Evolutionary conservation across 2,888 invertebrate genomes (phyloP), one percentile per base, ranked within the genome.

Genomic region (Doris montereyensis): DNA sequence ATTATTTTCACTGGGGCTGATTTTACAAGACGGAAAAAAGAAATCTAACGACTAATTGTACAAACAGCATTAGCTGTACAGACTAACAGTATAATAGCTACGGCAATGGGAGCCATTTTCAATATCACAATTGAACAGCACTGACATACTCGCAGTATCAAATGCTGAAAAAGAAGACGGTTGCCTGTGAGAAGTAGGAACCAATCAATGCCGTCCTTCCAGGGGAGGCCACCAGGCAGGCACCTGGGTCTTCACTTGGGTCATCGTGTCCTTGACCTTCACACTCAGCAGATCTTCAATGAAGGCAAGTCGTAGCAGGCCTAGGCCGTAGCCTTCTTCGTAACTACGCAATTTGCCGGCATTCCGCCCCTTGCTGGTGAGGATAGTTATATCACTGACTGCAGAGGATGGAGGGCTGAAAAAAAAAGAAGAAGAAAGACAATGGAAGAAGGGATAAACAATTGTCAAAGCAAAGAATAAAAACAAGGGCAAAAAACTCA

Each of bases 271-370:
- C 60, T 73, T 81, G 28, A 77, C 78, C 34, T 71, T 79, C 17
- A 87, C 80, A 28, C 65, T 77, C 5, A 88, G 79, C 5, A 81
- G 73, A 10, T 84, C 85, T 57, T 84, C 80, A 17, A 85, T 60
- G 58, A 86, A 83, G 17, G 84, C 81, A 17, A 87, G 71, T 71
- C 88, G 81, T 34, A 89, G 65, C 57, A 89, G 81, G 24, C 87
- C 88, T 21, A 89, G 83, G 32, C 88, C 88, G 81, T 81, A 84
- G 1, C 41, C 65, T 32, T 86, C 87, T n/a, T 77, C 67, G 30
- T 76, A 67, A 71, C 82, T 83, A n/a, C 94, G 93, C 67, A 96
- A 91, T 90, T 95, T 95, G 24, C 96, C 96, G 76, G 95, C 92
- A 76, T 91, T 90, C 78, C 93, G 93, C 2, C 91, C 92, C n/a